Evolutionary conservation across 2,888 invertebrate genomes (phyloP).

Genomic region (Laothoe populi): DNA sequence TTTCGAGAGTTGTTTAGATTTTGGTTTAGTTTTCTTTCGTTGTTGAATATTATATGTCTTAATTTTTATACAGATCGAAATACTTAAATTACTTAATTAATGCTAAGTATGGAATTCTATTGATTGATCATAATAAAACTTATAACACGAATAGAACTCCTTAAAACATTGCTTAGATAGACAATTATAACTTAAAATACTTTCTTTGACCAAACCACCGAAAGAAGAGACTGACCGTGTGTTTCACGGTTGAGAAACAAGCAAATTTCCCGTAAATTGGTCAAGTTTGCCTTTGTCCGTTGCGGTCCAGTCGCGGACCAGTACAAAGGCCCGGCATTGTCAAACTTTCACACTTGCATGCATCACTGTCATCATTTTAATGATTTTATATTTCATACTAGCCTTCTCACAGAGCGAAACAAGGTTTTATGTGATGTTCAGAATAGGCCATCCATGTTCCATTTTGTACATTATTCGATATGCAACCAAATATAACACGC

Average conservation of each 20-base stretch:
- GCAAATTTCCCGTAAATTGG: conserved; percentile 28
- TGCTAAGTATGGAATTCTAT: no score
- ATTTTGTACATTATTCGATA: no score
- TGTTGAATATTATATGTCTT: no score
- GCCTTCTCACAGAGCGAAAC: not conserved
- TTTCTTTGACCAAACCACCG: conserved; percentile 17
- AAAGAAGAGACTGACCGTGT: not conserved
- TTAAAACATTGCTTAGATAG: not conserved
- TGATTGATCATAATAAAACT: no score
- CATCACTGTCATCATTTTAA: conserved; percentile 71
- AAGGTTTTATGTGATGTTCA: not conserved
- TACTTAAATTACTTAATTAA: no score
- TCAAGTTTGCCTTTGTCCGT: conserved; percentile 47
- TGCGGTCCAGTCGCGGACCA: conserved; percentile 22
- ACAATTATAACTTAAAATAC: not conserved
- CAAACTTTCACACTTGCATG: conserved; percentile 57
- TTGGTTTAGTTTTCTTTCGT: no score
- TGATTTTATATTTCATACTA: conserved; percentile 44
- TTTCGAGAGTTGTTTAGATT: no score
- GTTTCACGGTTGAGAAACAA: conserved; percentile 24
- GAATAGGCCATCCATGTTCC: no score
- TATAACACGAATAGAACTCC: not conserved
- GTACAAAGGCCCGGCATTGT: conserved; percentile 29
- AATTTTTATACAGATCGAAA: no score
- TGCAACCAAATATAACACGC: no score